Conservation (phyloP, 2,113 vertebrate species). For the Nerophis ophidion region DNA sequence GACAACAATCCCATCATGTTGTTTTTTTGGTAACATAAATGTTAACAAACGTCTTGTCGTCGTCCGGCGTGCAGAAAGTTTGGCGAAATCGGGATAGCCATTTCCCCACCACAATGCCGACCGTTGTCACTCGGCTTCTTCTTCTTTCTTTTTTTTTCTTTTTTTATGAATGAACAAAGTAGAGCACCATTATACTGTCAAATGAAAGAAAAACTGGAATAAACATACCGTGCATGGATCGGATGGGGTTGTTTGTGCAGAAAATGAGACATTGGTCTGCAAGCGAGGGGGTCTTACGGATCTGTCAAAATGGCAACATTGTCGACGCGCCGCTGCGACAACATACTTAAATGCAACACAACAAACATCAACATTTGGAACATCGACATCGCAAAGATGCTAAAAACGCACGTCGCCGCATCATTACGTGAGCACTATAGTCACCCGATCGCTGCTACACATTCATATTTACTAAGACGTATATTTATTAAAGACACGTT, state of each 20-base stretch:
- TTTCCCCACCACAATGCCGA: conserved; percentile 40
- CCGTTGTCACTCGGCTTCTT: conserved; percentile 47
- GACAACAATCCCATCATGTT: conserved; percentile 6
- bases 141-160: conserved; percentile 43
- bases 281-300: neutral
- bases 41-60: neutral
- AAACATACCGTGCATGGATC: neutral
- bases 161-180: conserved; percentile 55
- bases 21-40: neutral
- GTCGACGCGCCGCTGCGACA: conserved; percentile 22
- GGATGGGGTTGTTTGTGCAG: neutral
- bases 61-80: conserved; percentile 20
- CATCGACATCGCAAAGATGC: neutral
- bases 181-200: neutral
- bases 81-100: conserved; percentile 32
- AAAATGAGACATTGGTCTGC: neutral
- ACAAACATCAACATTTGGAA: neutral
- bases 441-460: conserved; percentile 45
- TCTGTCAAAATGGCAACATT: conserved; percentile 13
- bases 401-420: conserved; percentile 18
- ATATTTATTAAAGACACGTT: conserved; percentile 19
- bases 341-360: conserved; percentile 3
- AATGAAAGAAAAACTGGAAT: neutral
- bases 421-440: conserved; percentile 31
- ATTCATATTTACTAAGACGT: conserved; percentile 23